Conservation (phyloP, 1,140 invertebrate species). For the Drosophila sulfurigaster region DNA sequence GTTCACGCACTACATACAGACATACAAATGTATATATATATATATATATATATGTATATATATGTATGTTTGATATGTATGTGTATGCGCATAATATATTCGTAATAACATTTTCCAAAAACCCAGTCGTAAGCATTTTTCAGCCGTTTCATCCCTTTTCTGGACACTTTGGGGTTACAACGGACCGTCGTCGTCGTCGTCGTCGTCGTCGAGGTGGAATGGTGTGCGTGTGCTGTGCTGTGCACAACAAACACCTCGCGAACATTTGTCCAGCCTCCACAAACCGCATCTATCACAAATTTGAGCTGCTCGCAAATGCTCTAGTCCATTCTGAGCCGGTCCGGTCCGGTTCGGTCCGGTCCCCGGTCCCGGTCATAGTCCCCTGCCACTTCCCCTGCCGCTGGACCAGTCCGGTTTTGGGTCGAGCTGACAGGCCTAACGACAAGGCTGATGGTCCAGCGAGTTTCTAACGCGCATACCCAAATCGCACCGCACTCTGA, state of each 20-base stretch:
- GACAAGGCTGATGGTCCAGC: conserved; percentile 60
- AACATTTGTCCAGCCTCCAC: conserved; percentile 71
- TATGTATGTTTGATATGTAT: conserved; percentile 25
- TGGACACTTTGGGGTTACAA: conserved; percentile 79
- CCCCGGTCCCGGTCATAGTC: conserved; percentile 52
- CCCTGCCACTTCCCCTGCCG: conserved; percentile 44
- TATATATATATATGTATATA: conserved; percentile 24
- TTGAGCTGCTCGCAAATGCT: conserved; percentile 65
- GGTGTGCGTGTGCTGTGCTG: conserved; percentile 39
- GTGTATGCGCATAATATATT: conserved; percentile 77
- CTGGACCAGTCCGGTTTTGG: conserved; percentile 48
- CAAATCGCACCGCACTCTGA: conserved; percentile 78
- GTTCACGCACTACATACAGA: conserved; percentile 8
- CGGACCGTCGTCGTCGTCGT: conserved; percentile 5
- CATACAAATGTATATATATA: conserved; percentile 31
- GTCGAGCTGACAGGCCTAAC: conserved; percentile 74
- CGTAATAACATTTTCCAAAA: conserved; percentile 77
- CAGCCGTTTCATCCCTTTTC: conserved; percentile 83
- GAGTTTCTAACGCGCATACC: conserved; percentile 65
- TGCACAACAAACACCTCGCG: conserved; percentile 71
- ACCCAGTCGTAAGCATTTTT: conserved; percentile 81
- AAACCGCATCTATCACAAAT: conserved; percentile 83
- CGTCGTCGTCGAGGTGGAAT: conserved; percentile 7
- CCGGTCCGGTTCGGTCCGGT: conserved; percentile 30
- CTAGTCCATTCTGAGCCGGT: conserved; percentile 48